These are phyloP conservation scores for Pseudochirops corinnae DNA, from an alignment of 2,797 vertebrate genomes.

Conservation along the genomic window DNA sequence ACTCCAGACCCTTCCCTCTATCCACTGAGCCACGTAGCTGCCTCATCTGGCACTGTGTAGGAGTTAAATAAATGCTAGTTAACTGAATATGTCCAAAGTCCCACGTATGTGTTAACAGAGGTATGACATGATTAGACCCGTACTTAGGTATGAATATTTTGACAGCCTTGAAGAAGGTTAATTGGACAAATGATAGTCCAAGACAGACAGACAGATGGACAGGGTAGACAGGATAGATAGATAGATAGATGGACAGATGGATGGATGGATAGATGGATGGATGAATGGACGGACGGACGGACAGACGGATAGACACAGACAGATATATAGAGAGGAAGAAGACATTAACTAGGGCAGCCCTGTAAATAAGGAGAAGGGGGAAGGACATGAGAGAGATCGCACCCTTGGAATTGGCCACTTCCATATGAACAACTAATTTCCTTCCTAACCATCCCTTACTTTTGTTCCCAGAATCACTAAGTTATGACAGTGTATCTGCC, in stretches of 20 bases:
- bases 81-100: background rate
- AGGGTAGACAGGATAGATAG: no score
- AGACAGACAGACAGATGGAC: background rate
- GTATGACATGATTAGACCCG: background rate
- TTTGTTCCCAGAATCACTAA: background rate
- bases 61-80: background rate
- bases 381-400: background rate
- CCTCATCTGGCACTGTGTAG: background rate
- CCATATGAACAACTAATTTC: background rate
- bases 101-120: background rate
- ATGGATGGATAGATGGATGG: no score
- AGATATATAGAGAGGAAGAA: no score
- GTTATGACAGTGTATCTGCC: background rate
- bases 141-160: background rate
- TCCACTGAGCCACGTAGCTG: background rate
- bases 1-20: no score
- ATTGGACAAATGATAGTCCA: background rate
- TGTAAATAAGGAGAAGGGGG: background rate
- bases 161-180: background rate
- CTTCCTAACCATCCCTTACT: background rate
- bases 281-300: no score
- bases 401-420: background rate
- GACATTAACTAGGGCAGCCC: background rate
- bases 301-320: no score
- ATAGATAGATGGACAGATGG: no score